Evolutionary conservation across 2,113 vertebrate genomes (phyloP).

Genomic region (Ondatra zibethicus): DNA sequence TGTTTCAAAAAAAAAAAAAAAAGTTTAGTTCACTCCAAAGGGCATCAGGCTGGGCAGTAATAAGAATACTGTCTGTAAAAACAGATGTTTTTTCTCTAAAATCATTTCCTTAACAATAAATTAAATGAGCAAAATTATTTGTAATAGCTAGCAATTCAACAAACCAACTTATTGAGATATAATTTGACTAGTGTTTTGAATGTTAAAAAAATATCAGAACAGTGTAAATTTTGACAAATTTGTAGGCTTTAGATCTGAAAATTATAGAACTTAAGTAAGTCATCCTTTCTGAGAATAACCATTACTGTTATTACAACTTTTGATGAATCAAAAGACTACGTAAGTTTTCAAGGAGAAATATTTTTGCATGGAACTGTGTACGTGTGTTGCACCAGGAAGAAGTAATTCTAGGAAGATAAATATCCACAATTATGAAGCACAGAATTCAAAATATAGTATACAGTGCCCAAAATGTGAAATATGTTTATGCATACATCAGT

Average conservation of each 20-base stretch:
- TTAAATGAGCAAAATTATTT: not conserved
- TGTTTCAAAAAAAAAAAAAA: not conserved
- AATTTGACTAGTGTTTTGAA: not conserved
- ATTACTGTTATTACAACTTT: not conserved
- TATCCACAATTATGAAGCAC: not conserved
- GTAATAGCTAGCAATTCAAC: not conserved
- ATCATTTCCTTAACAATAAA: slow-evolving; percentile 7
- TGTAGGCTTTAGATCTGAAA: slow-evolving; percentile 1
- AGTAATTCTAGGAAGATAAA: slow-evolving; percentile 1
- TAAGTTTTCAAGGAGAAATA: not conserved
- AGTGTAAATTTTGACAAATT: not conserved
- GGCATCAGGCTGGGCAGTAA: not conserved
- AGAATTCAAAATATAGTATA: not conserved
- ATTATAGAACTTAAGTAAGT: not conserved
- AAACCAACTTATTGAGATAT: not conserved
- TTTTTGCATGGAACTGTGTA: not conserved
- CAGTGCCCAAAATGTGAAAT: not conserved
- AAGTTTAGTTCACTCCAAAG: not conserved
- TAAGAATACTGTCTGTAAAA: not conserved
- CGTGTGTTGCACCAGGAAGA: not conserved
- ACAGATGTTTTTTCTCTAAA: not conserved
- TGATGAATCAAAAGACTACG: not conserved
- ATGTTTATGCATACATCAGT: not conserved
- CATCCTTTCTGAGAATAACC: not conserved
- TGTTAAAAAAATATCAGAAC: not conserved